phyloP scores from a whole-genome alignment of 1,140 invertebrate species.

The Lethocerus indicus region DNA sequence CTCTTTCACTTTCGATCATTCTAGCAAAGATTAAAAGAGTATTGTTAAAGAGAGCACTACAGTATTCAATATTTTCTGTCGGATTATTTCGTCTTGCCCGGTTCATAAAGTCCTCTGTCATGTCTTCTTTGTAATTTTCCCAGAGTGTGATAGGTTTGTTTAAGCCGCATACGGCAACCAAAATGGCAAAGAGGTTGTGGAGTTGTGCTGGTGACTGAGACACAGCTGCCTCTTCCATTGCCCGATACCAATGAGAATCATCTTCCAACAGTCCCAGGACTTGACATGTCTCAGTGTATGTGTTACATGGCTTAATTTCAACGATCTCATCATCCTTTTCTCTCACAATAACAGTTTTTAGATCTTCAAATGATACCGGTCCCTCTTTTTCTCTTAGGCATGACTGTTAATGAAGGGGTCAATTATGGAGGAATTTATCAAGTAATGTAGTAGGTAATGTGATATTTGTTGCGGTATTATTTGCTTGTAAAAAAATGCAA shows the following conservation, averaged over 20 bases:
- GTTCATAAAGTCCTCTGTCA: not conserved
- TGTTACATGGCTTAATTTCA: too few species aligned
- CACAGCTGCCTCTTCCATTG: not conserved
- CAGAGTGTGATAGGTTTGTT: not conserved
- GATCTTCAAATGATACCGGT: too few species aligned
- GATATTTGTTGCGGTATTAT: too few species aligned
- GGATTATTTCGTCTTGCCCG: not conserved
- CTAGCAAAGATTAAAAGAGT: not conserved
- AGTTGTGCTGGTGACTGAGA: not conserved
- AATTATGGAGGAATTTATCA: too few species aligned
- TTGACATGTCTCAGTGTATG: slow-evolving; percentile 20
- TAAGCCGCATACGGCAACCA: not conserved
- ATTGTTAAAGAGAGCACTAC: not conserved
- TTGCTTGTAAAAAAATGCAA: too few species aligned
- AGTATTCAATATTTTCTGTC: not conserved
- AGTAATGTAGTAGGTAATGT: too few species aligned
- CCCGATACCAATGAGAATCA: slow-evolving; percentile 22
- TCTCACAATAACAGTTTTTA: too few species aligned
- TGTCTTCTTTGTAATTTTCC: not conserved
- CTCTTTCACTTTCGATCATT: not conserved
- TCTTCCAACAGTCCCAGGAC: slow-evolving; percentile 23
- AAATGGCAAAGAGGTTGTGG: not conserved
- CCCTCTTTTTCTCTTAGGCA: too few species aligned
- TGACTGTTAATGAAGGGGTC: too few species aligned
- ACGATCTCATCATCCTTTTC: too few species aligned